Conservation (phyloP, 2,113 vertebrate genomes). For the Pogona vitticeps region DNA sequence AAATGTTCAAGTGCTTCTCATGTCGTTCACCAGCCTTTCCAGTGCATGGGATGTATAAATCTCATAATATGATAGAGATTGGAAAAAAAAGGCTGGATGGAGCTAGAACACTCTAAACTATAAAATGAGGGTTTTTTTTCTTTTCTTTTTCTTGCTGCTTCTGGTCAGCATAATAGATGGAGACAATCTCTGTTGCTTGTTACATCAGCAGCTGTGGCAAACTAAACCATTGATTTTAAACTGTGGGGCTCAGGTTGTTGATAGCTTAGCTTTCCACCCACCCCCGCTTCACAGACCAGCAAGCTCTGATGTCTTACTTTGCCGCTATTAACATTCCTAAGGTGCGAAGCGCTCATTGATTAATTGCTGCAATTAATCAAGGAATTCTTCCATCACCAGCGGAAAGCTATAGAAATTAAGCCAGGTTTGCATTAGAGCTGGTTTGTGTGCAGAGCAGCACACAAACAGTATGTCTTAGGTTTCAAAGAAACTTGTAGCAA, state of each 20-base stretch:
- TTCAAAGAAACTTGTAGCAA: no score
- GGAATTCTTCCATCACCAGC: not conserved
- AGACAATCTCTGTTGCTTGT: not conserved
- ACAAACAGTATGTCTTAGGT: no score
- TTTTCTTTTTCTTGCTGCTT: not conserved
- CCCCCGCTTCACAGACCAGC: not conserved
- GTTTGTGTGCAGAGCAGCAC: not conserved
- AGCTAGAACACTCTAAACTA: not conserved
- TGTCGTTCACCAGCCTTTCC: not conserved
- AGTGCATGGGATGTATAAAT: not conserved
- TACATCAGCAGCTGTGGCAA: conserved; percentile 2
- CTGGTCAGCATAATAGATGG: not conserved
- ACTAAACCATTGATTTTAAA: conserved; percentile 3
- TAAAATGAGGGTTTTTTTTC: not conserved
- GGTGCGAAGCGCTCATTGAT: not conserved
- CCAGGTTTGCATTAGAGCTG: not conserved
- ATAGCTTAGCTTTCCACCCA: not conserved
- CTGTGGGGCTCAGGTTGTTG: not conserved
- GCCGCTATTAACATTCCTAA: not conserved
- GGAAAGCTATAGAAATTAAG: not conserved
- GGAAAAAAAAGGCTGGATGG: not conserved
- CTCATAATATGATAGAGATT: not conserved
- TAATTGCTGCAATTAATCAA: conserved; percentile 33
- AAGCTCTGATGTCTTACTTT: conserved; percentile 1
- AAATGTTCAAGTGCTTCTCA: not conserved